These are phyloP conservation scores for Rhynchomys soricoides DNA, from an alignment of 2,113 vertebrate species.

Conservation along the genomic window DNA sequence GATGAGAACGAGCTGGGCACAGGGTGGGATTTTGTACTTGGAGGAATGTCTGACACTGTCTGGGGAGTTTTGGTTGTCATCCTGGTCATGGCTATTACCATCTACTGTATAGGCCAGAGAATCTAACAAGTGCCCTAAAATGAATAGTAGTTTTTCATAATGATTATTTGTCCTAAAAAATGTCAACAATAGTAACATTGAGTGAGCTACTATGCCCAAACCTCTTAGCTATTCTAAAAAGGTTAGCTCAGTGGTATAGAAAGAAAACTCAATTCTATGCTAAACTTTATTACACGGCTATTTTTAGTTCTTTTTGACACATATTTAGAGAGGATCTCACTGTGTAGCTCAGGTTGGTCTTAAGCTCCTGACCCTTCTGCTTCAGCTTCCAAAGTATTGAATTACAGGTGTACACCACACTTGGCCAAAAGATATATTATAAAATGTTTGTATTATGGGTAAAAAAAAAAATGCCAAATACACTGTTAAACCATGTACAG, in stretches of 20 bases:
- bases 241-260: constrained; percentile 12
- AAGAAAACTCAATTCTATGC: constrained; percentile 2
- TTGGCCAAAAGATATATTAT: not conserved
- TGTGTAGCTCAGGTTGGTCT: not conserved
- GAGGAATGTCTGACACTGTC: not conserved
- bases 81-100: not conserved
- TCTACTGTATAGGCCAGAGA: not conserved
- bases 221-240: constrained; percentile 23
- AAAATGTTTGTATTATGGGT: constrained; percentile 35
- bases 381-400: not conserved
- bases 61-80: not conserved
- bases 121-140: not conserved
- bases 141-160: not conserved
- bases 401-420: not conserved
- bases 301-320: not conserved
- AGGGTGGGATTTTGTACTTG: not conserved
- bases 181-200: not conserved
- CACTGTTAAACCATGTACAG: not conserved
- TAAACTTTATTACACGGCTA: constrained; percentile 18
- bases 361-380: not conserved
- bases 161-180: constrained; percentile 24
- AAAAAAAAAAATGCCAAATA: constrained; percentile 1
- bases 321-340: not conserved
- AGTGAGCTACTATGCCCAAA: not conserved
- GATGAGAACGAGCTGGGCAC: not conserved